Conservation (phyloP, 2,113 vertebrate genomes). For the Nibea coibor region DNA sequence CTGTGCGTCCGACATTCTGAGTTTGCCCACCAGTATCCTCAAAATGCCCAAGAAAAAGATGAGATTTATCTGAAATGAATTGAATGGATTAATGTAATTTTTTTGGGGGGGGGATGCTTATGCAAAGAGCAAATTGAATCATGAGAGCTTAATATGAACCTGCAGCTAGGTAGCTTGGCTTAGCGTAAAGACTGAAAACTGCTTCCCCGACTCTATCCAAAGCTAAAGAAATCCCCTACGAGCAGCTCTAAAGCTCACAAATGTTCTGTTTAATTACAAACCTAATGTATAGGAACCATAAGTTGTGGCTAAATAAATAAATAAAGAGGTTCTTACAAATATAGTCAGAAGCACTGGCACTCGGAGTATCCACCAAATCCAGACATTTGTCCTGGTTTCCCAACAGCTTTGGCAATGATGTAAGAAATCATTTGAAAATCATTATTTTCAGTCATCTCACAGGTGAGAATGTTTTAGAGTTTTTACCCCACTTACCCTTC, state of each 20-base stretch:
- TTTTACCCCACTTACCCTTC: conserved; percentile 83
- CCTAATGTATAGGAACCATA: not conserved
- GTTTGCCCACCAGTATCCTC: conserved; percentile 80
- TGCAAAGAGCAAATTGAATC: not conserved
- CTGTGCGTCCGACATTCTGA: conserved; percentile 76
- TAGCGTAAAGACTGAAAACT: not conserved
- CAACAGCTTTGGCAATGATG: conserved; percentile 85
- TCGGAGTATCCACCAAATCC: conserved; percentile 94
- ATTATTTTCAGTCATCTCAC: not conserved
- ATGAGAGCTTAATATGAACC: not conserved
- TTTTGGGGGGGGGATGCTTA: not conserved
- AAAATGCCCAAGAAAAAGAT: conserved; percentile 83
- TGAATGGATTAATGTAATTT: not conserved
- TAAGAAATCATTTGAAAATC: not conserved
- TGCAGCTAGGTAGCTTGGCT: not conserved
- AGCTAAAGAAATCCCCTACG: not conserved
- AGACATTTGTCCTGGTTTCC: conserved; percentile 87
- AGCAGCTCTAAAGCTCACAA: not conserved
- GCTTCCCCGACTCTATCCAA: not conserved
- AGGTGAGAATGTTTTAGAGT: not conserved
- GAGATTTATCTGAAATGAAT: conserved; percentile 77
- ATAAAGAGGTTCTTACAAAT: conserved; percentile 82
- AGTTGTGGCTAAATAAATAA: no score
- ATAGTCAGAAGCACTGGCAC: conserved; percentile 91
- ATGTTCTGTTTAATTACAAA: not conserved